Conservation (phyloP, 2,113 vertebrate genomes). For the Pelusios castaneus region DNA sequence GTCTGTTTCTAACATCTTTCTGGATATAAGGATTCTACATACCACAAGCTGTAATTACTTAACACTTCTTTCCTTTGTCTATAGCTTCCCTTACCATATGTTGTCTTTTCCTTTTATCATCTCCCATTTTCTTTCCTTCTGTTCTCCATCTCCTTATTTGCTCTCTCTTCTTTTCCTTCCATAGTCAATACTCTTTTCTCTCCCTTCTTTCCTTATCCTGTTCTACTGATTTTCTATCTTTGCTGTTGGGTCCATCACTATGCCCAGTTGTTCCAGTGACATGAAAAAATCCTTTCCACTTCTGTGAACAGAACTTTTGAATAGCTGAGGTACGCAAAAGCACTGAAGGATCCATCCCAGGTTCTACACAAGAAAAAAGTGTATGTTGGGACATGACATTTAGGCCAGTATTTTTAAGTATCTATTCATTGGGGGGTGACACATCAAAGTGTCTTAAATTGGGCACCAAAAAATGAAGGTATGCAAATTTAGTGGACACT, state of each 20-base stretch:
- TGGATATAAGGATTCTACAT: too few relatives aligned
- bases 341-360: background rate
- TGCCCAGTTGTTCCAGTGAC: background rate
- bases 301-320: background rate
- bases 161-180: background rate
- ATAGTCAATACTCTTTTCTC: fast-evolving
- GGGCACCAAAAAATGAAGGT: background rate
- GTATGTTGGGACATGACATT: background rate
- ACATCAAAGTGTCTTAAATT: background rate
- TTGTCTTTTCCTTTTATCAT: background rate
- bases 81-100: background rate
- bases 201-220: background rate
- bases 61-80: background rate
- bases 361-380: background rate
- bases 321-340: background rate
- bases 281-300: background rate
- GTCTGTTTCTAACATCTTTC: too few relatives aligned
- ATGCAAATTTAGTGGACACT: background rate
- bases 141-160: background rate
- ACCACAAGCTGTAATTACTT: background rate
- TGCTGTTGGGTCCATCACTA: background rate
- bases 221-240: background rate
- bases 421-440: background rate
- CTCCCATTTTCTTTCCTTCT: background rate
- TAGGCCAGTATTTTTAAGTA: background rate